A percentile compares a stretch with the other conserved stretches of the same genome.
phyloP scores from a whole-genome alignment of 2,888 invertebrate genomes.

The Melikaiella ostensackeni region DNA sequence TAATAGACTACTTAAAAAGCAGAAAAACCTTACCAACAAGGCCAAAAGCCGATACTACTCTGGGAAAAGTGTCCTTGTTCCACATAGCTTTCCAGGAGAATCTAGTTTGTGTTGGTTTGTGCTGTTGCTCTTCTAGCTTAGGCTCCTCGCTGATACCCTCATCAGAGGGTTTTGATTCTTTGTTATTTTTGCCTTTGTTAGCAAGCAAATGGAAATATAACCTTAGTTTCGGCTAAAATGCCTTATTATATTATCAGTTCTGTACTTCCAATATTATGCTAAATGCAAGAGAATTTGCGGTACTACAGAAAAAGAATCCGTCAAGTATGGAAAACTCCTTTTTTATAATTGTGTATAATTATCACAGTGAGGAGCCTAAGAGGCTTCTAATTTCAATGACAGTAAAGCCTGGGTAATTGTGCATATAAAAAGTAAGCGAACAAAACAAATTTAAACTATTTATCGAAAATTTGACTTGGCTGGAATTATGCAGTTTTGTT shows the following conservation, averaged over 20 bases:
- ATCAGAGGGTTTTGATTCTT: constrained; percentile 56
- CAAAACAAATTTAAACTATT: no score
- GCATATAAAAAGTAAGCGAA: no score
- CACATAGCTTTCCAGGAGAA: constrained; percentile 70
- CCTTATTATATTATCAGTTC: background rate
- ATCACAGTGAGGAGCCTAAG: constrained; percentile 30
- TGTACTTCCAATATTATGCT: background rate
- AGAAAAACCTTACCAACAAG: constrained; percentile 70
- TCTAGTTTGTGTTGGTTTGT: constrained; percentile 70
- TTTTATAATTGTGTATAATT: background rate
- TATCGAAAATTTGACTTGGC: no score
- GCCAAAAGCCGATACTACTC: constrained; percentile 71
- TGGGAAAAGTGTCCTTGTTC: constrained; percentile 69
- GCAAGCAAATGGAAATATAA: constrained; percentile 64
- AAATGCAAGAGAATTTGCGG: background rate
- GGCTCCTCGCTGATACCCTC: constrained; percentile 55
- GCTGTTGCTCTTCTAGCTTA: constrained; percentile 59
- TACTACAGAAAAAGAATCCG: background rate
- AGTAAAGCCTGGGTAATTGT: background rate
- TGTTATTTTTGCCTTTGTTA: constrained; percentile 68
- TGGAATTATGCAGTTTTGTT: no score
- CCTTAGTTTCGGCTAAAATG: constrained; percentile 42
- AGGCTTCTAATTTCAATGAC: background rate
- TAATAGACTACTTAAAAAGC: constrained; percentile 42
- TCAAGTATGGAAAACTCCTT: background rate